Evolutionary conservation across 2,113 vertebrate species (phyloP), one percentile per base, ranked within the genome.

Genomic region (Abramis brama): DNA sequence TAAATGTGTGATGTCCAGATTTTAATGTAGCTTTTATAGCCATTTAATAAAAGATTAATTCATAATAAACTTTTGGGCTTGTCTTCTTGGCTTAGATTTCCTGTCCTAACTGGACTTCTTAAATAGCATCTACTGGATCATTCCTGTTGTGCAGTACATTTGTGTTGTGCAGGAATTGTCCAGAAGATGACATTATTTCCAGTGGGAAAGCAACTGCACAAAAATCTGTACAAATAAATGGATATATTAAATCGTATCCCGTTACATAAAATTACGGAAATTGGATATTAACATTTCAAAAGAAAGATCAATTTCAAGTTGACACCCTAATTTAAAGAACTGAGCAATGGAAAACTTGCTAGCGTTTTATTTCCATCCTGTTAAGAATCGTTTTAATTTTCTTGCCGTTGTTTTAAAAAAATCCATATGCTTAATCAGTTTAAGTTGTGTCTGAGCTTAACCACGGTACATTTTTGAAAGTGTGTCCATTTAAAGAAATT

Each of bases 41-140:
- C 30, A 15, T 84, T 90, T 84, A 93, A 93, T 94, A 93, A 94
- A 94, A 83, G 81, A 85, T 91, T 88, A 27, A 23, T 47, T 74
- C 71, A 91, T 78, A 64, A 85, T 74, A 7, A 86, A 89, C 78
- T 87, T 79, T 84, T 87, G 81, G 55, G 81, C 59, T 68, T 62
- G 25, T 91, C 87, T 85, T 89, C 21, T 90, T 23, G 19, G 2
- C 52, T 57, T 6, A 57, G 19, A 57, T 2, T 3, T 57, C 19
- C 55, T 21, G 6, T 57, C 19, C 55, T 57, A 6, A 21, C 2
- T 57, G 19, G 55, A 57, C 52, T 21, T 57, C 52, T 55, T 55
- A 19, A 57, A 57, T 57, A 57, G 52, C 52, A 57, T 21, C 6
- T 7, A 21, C 52, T 21, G 47, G 47, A 4, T 50, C 47, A 50